Evolutionary conservation across 2,797 vertebrate species (phyloP).

Genomic region (Gobionotothen gibberifrons): DNA sequence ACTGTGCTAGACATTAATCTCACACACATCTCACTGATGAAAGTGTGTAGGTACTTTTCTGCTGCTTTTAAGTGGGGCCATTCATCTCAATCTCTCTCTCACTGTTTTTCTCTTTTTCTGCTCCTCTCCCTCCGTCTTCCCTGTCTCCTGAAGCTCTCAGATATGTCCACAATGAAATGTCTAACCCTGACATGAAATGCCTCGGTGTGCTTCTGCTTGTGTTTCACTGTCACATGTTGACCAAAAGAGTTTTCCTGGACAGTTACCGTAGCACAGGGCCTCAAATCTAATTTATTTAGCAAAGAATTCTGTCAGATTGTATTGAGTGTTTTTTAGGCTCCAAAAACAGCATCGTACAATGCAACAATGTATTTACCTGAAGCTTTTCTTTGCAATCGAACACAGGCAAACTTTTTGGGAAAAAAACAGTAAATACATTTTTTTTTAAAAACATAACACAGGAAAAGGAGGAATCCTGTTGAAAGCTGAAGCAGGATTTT

Average conservation of each 20-base stretch:
- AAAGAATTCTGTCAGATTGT: background rate
- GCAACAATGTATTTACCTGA: conserved; percentile 3
- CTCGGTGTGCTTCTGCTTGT: conserved; percentile 40
- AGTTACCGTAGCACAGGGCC: conserved; percentile 13
- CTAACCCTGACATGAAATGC: conserved; percentile 58
- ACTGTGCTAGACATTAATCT: conserved; percentile 87
- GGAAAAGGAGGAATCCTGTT: conserved; percentile 29
- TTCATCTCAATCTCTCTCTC: conserved; percentile 54
- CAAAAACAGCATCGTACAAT: conserved; percentile 1
- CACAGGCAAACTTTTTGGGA: background rate
- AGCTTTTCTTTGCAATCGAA: conserved; percentile 24
- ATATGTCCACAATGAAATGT: conserved; percentile 57
- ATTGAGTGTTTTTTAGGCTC: background rate
- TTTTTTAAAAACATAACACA: conserved; percentile 38
- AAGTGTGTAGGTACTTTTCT: conserved; percentile 48
- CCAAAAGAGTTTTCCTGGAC: conserved; percentile 26
- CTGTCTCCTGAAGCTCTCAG: conserved; percentile 41
- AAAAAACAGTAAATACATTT: conserved; percentile 28
- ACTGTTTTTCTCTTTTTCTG: conserved; percentile 21
- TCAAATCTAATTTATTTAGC: background rate
- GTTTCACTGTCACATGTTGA: conserved; percentile 43
- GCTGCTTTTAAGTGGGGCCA: conserved; percentile 55
- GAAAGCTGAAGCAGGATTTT: conserved; percentile 35
- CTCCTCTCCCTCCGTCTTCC: conserved; percentile 22
- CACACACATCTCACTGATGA: conserved; percentile 81